Percentiles rank a stretch among this genome's conserved stretches.
phyloP scores from a whole-genome alignment of 2,797 vertebrate species.

The Austrolebias charrua region DNA sequence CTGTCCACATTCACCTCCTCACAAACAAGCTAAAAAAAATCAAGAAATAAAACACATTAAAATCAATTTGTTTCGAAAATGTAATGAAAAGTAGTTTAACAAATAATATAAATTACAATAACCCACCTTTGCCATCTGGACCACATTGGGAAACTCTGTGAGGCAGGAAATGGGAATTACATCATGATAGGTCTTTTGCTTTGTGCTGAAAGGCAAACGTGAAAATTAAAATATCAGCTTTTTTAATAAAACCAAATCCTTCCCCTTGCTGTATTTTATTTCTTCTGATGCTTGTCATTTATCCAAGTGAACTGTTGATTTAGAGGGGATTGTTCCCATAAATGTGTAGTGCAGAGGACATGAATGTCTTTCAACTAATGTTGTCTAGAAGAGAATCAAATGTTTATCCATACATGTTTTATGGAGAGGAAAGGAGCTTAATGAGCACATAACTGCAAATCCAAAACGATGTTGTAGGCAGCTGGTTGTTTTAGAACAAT shows the following conservation, averaged over 20 bases:
- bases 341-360: no score
- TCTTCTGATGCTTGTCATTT: no score
- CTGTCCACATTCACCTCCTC: conserved; percentile 96
- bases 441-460: neutral
- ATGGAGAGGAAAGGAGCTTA: no score
- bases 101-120: neutral
- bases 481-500: neutral
- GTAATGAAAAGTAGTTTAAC: neutral
- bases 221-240: neutral
- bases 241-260: neutral
- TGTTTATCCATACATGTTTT: no score
- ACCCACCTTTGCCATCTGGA: conserved; percentile 97
- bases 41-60: conserved; percentile 9
- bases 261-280: neutral
- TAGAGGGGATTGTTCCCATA: no score
- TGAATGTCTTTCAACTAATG: conserved; percentile 16
- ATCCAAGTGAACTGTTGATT: no score
- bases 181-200: conserved; percentile 89
- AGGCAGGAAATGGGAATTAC: conserved; percentile 98
- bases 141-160: conserved; percentile 95
- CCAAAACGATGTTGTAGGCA: neutral
- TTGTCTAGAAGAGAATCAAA: no score
- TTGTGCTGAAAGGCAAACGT: conserved; percentile 83
- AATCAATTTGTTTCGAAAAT: conserved; percentile 1
- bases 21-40: conserved; percentile 84